Evolutionary conservation across 2,113 vertebrate genomes (phyloP).

Genomic region (Oxyruncus cristatus): DNA sequence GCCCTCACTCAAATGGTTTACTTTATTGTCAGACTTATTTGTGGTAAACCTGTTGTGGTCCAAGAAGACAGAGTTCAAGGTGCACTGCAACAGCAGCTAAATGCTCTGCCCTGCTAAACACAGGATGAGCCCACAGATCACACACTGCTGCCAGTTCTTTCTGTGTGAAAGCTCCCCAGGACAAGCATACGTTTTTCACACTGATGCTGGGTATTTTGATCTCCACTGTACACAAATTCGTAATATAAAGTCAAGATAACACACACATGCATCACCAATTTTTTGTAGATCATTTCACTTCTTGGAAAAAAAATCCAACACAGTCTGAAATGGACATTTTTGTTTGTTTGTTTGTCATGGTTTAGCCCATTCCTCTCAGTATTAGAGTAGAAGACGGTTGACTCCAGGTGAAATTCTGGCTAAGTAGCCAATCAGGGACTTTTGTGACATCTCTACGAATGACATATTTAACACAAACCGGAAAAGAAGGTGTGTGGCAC

Average conservation of each 20-base stretch:
- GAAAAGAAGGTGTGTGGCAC: no score
- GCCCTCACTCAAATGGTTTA: not conserved
- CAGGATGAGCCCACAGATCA: not conserved
- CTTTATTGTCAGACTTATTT: not conserved
- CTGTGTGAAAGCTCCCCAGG: not conserved
- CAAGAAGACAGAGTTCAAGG: not conserved
- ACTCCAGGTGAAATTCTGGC: no score
- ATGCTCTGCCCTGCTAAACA: not conserved
- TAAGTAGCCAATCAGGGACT: no score
- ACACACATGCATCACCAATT: slow-evolving; percentile 51
- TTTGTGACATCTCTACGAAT: no score
- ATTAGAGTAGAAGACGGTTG: no score
- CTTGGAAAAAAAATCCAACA: not conserved
- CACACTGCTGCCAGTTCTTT: not conserved
- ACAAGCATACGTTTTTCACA: slow-evolving; percentile 53
- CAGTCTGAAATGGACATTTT: not conserved
- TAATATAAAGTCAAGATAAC: slow-evolving; percentile 44
- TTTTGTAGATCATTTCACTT: slow-evolving; percentile 59
- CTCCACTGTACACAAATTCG: slow-evolving; percentile 63
- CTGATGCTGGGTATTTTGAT: slow-evolving; percentile 77
- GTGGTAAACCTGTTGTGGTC: not conserved
- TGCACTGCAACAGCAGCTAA: not conserved
- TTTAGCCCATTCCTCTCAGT: no score
- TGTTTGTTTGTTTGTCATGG: no score
- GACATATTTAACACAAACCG: no score